Percentiles rank a stretch among this genome's conserved stretches.
Conservation (phyloP, 1,140 invertebrate species). For the Ericerus pela region DNA sequence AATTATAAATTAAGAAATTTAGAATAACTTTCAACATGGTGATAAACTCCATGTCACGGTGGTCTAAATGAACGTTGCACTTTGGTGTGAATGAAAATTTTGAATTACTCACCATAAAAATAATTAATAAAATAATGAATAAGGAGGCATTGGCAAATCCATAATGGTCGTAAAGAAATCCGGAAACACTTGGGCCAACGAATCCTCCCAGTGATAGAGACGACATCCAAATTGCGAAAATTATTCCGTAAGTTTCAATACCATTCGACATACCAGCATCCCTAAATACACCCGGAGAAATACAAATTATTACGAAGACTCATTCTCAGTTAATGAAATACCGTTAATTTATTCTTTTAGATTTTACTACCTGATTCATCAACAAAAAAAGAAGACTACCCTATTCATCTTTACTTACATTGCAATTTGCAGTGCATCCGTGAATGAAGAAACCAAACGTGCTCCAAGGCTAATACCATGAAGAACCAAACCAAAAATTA, state of each 20-base stretch:
- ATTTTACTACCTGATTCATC: too few species aligned
- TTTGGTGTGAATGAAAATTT: too few species aligned
- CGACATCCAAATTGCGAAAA: conserved; percentile 72
- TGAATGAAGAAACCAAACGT: conserved; percentile 62
- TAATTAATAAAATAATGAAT: conserved; percentile 51
- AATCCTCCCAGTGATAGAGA: conserved; percentile 70
- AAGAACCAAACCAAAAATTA: conserved; percentile 49
- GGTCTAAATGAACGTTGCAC: too few species aligned
- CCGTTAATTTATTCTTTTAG: too few species aligned
- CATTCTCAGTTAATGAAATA: too few species aligned
- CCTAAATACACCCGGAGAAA: conserved; percentile 40
- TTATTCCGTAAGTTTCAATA: conserved; percentile 64
- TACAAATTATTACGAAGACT: conserved; percentile 8
- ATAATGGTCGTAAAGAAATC: conserved; percentile 54
- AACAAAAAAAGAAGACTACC: too few species aligned
- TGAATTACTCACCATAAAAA: conserved; percentile 47
- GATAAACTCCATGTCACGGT: too few species aligned
- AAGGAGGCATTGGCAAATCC: conserved; percentile 53
- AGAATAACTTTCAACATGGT: too few species aligned
- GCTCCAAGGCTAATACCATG: conserved; percentile 68
- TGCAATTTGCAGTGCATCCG: conserved; percentile 56
- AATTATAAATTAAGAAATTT: too few species aligned
- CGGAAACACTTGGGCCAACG: conserved; percentile 61
- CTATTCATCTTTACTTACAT: conserved; percentile 53
- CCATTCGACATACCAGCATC: conserved; percentile 58